These are phyloP conservation scores for Isichthys henryi DNA, from an alignment of 2,113 vertebrate species.

Conservation along the genomic window DNA sequence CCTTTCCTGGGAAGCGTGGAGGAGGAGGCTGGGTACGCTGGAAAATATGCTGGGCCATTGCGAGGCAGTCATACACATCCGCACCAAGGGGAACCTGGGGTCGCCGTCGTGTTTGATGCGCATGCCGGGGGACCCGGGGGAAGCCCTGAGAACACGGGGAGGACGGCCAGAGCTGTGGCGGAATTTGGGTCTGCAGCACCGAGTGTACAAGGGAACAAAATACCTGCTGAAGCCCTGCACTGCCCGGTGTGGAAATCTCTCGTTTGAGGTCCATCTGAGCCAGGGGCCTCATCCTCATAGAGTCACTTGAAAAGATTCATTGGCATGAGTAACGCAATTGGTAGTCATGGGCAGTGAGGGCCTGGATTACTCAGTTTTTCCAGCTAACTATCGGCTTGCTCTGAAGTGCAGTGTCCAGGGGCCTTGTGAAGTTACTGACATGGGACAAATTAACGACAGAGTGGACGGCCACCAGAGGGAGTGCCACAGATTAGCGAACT, in stretches of 20 bases:
- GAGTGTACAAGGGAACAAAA: not conserved
- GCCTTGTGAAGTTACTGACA: slow-evolving; percentile 37
- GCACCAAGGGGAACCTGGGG: not conserved
- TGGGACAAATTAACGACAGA: slow-evolving; percentile 46
- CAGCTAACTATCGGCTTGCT: slow-evolving; percentile 35
- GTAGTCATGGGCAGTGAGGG: slow-evolving; percentile 37
- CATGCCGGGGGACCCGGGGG: not conserved
- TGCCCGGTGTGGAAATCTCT: not conserved
- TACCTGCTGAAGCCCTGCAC: too few species aligned
- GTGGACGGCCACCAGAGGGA: slow-evolving; percentile 41
- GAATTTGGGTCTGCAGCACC: not conserved
- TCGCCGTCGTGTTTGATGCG: not conserved
- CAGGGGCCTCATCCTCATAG: slow-evolving; percentile 24
- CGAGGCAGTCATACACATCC: not conserved
- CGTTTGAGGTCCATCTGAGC: not conserved
- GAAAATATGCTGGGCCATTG: not conserved
- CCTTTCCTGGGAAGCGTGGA: not conserved
- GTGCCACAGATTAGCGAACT: slow-evolving; percentile 34
- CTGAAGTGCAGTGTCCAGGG: slow-evolving; percentile 32
- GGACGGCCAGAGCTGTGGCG: not conserved
- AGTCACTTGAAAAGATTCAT: slow-evolving; percentile 41
- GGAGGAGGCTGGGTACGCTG: not conserved
- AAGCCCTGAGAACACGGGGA: not conserved
- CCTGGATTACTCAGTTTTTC: slow-evolving; percentile 41
- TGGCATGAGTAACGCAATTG: slow-evolving; percentile 37